Conservation (phyloP, 2,113 vertebrate genomes). For the Nematolebias whitei region DNA sequence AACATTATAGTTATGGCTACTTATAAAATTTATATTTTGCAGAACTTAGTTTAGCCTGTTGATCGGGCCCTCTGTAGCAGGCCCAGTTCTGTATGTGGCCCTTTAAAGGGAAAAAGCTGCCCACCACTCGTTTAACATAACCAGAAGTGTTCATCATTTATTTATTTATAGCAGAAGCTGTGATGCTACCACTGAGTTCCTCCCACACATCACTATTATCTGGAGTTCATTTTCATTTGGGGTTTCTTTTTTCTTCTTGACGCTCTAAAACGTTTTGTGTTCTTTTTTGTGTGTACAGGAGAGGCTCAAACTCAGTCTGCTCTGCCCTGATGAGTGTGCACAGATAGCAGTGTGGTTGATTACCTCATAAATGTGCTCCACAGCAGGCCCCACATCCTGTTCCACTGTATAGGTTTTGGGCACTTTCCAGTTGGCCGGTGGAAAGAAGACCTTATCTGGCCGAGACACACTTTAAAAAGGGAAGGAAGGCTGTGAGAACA, state of each 20-base stretch:
- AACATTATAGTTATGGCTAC: too few species aligned
- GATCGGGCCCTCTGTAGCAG: too few species aligned
- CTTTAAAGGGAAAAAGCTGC: too few species aligned
- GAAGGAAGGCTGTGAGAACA: slow-evolving; percentile 31
- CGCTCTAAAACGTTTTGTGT: neutral
- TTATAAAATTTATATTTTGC: too few species aligned
- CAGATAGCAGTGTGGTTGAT: slow-evolving; percentile 30
- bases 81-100: too few species aligned
- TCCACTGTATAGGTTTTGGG: slow-evolving; percentile 76
- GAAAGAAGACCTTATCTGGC: slow-evolving; percentile 87
- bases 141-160: neutral
- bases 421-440: slow-evolving; percentile 81
- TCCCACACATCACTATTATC: neutral
- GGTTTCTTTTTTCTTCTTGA: slow-evolving; percentile 22
- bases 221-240: slow-evolving; percentile 12
- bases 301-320: slow-evolving; percentile 19
- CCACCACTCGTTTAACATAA: too few species aligned
- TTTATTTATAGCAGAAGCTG: neutral
- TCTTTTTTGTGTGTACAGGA: slow-evolving; percentile 4
- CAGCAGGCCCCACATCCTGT: slow-evolving; percentile 84
- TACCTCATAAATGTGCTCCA: slow-evolving; percentile 92
- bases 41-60: too few species aligned
- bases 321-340: slow-evolving; percentile 21
- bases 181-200: neutral
- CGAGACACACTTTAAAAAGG: slow-evolving; percentile 83